Conservation (phyloP, 2,797 vertebrate genomes). For the Aeoliscus strigatus region DNA sequence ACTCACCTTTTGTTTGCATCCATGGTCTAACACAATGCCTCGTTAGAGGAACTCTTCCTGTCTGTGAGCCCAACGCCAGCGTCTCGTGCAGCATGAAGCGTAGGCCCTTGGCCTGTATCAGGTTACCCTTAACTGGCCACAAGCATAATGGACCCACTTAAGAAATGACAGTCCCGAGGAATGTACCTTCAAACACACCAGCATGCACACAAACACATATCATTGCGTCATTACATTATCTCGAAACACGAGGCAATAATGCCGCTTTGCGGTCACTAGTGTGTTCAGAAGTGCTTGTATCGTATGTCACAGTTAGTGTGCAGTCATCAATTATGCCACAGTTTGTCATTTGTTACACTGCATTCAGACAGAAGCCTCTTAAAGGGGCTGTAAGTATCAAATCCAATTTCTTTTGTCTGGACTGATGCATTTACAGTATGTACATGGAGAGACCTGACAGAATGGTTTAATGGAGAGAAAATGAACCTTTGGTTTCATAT, state of each 20-base stretch:
- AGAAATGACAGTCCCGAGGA: conserved; percentile 50
- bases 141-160: conserved; percentile 75
- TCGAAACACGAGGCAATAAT: conserved; percentile 48
- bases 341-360: conserved; percentile 26
- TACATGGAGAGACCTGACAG: conserved; percentile 7
- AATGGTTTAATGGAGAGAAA: conserved; percentile 9
- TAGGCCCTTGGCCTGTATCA: conserved; percentile 38
- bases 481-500: conserved; percentile 11
- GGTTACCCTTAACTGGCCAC: conserved; percentile 64
- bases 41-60: conserved; percentile 13
- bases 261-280: conserved; percentile 29
- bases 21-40: conserved; percentile 4
- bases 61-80: conserved; percentile 9
- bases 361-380: conserved; percentile 18
- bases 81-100: conserved; percentile 21
- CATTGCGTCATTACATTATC: conserved; percentile 34
- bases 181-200: conserved; percentile 21
- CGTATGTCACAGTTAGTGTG: too few relatives aligned
- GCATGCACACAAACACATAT: conserved; percentile 9
- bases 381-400: conserved; percentile 6
- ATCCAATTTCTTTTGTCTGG: conserved; percentile 10
- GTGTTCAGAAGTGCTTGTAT: conserved; percentile 47
- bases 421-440: neutral
- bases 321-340: conserved; percentile 30
- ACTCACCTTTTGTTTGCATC: neutral